A percentile compares a stretch with the other conserved stretches of the same genome.
Conservation (phyloP, 1,140 invertebrate species). For the Heterodera schachtii region DNA sequence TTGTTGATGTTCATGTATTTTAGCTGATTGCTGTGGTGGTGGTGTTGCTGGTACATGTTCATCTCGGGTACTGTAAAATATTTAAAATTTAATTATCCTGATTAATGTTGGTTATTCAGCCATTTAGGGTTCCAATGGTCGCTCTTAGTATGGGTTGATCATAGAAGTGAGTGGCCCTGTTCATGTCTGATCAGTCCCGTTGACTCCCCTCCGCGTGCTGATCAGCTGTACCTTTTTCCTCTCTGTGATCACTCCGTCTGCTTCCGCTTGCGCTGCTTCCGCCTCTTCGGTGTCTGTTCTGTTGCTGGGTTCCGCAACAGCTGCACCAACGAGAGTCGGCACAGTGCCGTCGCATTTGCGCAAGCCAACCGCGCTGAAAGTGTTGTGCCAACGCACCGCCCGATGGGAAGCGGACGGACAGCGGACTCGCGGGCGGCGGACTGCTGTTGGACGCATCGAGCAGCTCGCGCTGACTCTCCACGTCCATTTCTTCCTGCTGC, state of each 20-base stretch:
- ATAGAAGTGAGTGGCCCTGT: no score
- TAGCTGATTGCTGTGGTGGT: background rate
- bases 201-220: no score
- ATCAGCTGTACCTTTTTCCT: background rate
- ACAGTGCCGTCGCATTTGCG: background rate
- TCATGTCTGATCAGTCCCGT: no score
- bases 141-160: no score
- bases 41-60: constrained; percentile 5
- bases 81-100: background rate
- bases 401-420: background rate
- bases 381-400: background rate
- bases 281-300: background rate
- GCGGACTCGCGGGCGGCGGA: background rate
- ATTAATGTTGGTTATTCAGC: background rate
- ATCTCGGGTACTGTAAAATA: constrained; percentile 4
- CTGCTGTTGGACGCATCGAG: background rate
- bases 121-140: no score
- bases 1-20: background rate
- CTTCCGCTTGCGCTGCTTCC: background rate
- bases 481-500: constrained; percentile 1
- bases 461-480: constrained; percentile 16
- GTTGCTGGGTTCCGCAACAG: background rate
- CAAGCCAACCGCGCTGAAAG: background rate
- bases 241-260: background rate
- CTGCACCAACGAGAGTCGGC: background rate